phyloP scores from a whole-genome alignment of 2,888 invertebrate genomes.

The Toxonevra muliebris region DNA sequence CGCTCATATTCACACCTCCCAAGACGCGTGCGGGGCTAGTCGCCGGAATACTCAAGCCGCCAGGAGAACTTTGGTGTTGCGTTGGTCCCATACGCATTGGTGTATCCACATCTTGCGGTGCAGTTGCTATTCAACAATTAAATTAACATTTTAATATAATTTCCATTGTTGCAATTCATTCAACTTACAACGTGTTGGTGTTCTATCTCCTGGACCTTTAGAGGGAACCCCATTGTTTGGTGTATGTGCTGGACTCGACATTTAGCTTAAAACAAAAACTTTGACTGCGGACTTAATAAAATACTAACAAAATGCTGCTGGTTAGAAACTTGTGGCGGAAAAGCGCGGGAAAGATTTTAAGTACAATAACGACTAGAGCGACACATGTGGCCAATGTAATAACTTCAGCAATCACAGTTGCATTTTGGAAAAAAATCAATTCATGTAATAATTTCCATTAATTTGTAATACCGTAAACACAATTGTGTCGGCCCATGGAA shows the following conservation, averaged over 20 bases:
- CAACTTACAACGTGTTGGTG: slow-evolving; percentile 56
- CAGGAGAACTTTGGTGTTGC: slow-evolving; percentile 54
- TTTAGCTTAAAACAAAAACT: slow-evolving; percentile 34
- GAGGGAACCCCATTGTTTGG: slow-evolving; percentile 44
- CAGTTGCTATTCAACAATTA: slow-evolving; percentile 19
- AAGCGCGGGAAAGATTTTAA: not conserved
- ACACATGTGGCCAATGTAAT: too few species aligned
- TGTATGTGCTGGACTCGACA: slow-evolving; percentile 61
- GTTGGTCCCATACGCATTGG: slow-evolving; percentile 64
- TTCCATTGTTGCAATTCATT: not conserved
- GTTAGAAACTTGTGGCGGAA: not conserved
- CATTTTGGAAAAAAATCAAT: too few species aligned
- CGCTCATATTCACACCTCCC: slow-evolving; percentile 66
- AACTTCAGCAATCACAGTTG: too few species aligned
- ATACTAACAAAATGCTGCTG: not conserved
- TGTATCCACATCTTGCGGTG: slow-evolving; percentile 52
- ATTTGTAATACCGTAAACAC: too few species aligned
- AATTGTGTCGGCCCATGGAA: too few species aligned
- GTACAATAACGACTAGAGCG: too few species aligned
- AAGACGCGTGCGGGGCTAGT: slow-evolving; percentile 61
- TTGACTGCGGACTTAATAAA: not conserved
- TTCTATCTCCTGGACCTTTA: slow-evolving; percentile 48
- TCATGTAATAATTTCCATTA: too few species aligned
- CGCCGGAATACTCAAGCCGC: slow-evolving; percentile 56
- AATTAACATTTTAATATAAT: slow-evolving; percentile 1